Base-by-base conservation (phyloP, 2,888 invertebrate genomes). In the Lobophora halterata region DNA sequence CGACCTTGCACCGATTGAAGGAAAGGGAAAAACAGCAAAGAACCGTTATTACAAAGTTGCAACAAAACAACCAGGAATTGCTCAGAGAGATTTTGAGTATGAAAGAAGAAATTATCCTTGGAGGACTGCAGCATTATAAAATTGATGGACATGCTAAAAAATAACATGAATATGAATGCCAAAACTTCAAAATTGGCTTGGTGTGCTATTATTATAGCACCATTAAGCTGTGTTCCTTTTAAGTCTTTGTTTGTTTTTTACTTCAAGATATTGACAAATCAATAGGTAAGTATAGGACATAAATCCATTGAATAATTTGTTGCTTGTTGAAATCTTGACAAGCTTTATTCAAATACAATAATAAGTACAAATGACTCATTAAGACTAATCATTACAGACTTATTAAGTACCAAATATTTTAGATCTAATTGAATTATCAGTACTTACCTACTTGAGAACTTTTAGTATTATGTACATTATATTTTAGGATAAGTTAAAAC, bases 1-100 rank as follows among this genome's bases (percentile, higher is more conserved):
- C 63, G 5, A 73, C 69, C 5, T 36, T 79, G 9, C 46, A 59
- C 28, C 66, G 62, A 19, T 46, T 79, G 5, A 72, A 71, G 34
- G 77, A 78, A 20, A 61, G 66, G 6, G 75, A 78, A 19, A 61
- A 57, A 19, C 73, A 71, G 39, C 76, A 80, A 33, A 61, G 61
- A 17, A 52, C 61, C n/a, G 49, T 78, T 11, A 79, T 80, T 40
- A 52, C 67, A 8, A 66, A 78, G 39, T 59, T 82, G 16, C 77
- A 82, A 54, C 51, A 41, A 7, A 74, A 68, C 32, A 77, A 78
- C 43, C 76, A 74, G 34, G 66, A 76, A 12, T 46, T 82, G 9
- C 44, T 82, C 2, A 55, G 61, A 9, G 76, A 80, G 58, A 56
- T 79, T 3, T 31, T 57, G 6, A 35, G 38, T 6, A 40, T 55